Conservation (phyloP, 2,888 invertebrate species). For the Caenorhabditis uteleia region DNA sequence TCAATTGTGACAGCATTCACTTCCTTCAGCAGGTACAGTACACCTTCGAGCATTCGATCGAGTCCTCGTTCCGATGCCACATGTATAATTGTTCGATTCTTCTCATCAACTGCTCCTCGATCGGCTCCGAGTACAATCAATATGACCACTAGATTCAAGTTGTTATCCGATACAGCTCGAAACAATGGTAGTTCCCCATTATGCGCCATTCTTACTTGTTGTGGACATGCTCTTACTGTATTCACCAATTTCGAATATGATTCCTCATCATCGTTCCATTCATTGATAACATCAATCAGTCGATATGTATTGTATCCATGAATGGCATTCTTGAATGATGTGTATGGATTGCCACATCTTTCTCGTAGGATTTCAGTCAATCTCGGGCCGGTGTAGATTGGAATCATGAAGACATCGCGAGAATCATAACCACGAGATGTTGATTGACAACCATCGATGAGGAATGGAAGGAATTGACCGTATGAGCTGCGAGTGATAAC, state of each 20-base stretch:
- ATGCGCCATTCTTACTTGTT: constrained; percentile 21
- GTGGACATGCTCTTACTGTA: constrained; percentile 22
- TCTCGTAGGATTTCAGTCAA: constrained; percentile 19
- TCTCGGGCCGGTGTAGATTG: constrained; percentile 26
- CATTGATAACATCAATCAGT: constrained; percentile 26
- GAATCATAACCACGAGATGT: not conserved
- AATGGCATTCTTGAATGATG: constrained; percentile 14
- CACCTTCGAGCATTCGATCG: constrained; percentile 35
- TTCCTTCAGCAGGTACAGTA: constrained; percentile 25
- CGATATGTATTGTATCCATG: constrained; percentile 28
- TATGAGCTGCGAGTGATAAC: constrained; percentile 1
- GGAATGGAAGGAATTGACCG: not conserved
- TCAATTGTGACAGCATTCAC: constrained; percentile 10
- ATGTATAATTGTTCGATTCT: constrained; percentile 35
- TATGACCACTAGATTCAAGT: constrained; percentile 37
- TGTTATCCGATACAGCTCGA: constrained; percentile 35
- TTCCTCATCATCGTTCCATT: constrained; percentile 18
- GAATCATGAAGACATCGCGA: constrained; percentile 19
- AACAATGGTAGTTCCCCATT: constrained; percentile 41
- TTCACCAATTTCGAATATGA: constrained; percentile 34
- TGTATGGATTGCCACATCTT: not conserved
- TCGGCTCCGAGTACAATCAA: constrained; percentile 34
- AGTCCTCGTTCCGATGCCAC: constrained; percentile 38
- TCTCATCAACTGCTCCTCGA: constrained; percentile 15
- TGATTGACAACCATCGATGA: constrained; percentile 6